Percentiles rank a stretch among this genome's conserved stretches.
phyloP scores from a whole-genome alignment of 2,113 vertebrate species.

The Pterocles gutturalis region DNA sequence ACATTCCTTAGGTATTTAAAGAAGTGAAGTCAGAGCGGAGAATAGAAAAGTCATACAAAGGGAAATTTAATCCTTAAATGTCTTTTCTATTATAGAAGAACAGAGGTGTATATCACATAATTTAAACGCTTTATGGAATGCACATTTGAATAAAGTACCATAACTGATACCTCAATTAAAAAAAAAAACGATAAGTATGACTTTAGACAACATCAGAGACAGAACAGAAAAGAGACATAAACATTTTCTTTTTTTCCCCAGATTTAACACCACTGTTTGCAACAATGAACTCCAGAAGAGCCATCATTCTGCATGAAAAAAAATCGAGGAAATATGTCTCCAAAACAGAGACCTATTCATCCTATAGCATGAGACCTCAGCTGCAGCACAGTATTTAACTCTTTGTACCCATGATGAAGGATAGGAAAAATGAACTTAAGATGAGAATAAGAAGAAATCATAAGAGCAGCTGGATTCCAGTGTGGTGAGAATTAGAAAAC shows the following conservation, averaged over 20 bases:
- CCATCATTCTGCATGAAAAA: neutral
- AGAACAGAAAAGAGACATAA: neutral
- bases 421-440: neutral
- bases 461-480: neutral
- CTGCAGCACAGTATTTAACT: neutral
- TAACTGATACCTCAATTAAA: neutral
- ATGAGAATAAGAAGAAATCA: neutral
- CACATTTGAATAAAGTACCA: neutral
- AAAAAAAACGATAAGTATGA: accelerated
- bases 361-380: neutral
- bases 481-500: neutral
- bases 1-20: neutral
- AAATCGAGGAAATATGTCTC: neutral
- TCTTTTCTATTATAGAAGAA: neutral
- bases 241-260: neutral
- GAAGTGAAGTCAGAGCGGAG: neutral
- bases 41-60: neutral
- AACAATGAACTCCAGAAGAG: neutral
- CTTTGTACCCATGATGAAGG: neutral
- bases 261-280: neutral
- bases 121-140: neutral
- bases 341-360: neutral
- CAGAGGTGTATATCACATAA: neutral
- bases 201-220: neutral
- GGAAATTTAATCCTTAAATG: neutral